Base-by-base conservation (phyloP, 2,888 invertebrate genomes). In the Danaus chrysippus region DNA sequence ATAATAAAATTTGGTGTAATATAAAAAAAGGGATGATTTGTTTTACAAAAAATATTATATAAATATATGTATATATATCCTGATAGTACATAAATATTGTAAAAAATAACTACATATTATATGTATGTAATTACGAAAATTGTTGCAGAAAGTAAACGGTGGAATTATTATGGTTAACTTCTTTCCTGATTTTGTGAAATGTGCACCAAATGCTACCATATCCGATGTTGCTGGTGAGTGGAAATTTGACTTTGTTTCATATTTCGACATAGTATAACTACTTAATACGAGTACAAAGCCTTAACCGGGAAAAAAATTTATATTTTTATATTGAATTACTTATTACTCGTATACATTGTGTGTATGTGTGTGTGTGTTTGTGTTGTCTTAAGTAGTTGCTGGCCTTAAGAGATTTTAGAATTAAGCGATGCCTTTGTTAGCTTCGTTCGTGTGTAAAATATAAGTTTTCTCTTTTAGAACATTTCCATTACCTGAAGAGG, bases 121-220 rank as follows among this genome's bases (percentile, higher is more conserved):
- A 12, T 23, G 15, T 59, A 56, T 63, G 17, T 54, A 46, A n/a
- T n/a, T 46, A n/a, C 1, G 8, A 12, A 46, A 13, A 12, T 73
- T 62, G 61, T 78, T 83, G 23, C 82, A 94, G 93, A 92, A 92
- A 86, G 81, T 85, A 67, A 95, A 95, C 70, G 92, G 92, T 34
- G 95, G 95, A 3, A 87, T 95, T 41, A 93, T 95, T 2, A 95
- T 95, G 95, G 93, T 95, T 10, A 95, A 94, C 76, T 95, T 95
- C 79, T 94, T 93, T 78, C 92, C 92, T 0, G 84, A 83, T 58
- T 95, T 93, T 76, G 91, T 95, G 66, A 89, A 85, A 72, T 91
- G 87, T 67, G 83, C 87, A 0, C 88, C 89, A 1, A 92, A 92
- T 62, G 93, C 94, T 0, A 93, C 93, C 0, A 86, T 95, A n/a